phyloP scores from a whole-genome alignment of 2,888 invertebrate genomes.

The Nymphalis polychloros region DNA sequence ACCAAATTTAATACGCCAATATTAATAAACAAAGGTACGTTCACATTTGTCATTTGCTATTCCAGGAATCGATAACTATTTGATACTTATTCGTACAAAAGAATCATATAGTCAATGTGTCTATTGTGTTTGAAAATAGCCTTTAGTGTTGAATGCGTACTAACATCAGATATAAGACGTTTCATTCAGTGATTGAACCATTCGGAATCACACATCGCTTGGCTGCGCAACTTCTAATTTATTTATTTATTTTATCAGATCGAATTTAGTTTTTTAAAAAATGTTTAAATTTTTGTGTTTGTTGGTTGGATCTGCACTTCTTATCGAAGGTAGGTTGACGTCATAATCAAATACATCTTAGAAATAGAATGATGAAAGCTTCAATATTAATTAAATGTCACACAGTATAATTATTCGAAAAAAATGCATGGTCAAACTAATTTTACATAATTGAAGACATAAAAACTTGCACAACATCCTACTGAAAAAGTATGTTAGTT shows the following conservation, averaged over 20 bases:
- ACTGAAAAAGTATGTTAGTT: too few species aligned
- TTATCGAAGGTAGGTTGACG: conserved; percentile 32
- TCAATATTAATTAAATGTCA: too few species aligned
- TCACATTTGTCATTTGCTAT: conserved; percentile 13
- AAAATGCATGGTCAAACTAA: too few species aligned
- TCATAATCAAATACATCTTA: background rate
- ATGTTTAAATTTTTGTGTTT: conserved; percentile 30
- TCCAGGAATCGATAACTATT: conserved; percentile 24
- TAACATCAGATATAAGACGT: conserved; percentile 39
- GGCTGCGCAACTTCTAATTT: conserved; percentile 29
- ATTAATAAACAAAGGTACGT: conserved; percentile 4
- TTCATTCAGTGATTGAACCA: conserved; percentile 26
- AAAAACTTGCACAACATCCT: too few species aligned
- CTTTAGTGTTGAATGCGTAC: conserved; percentile 23
- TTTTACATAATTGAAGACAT: too few species aligned
- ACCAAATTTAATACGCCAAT: background rate
- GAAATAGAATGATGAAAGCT: too few species aligned
- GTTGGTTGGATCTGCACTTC: conserved; percentile 20
- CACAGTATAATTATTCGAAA: too few species aligned
- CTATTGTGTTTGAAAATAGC: conserved; percentile 28
- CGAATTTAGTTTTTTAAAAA: background rate
- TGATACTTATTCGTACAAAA: conserved; percentile 30
- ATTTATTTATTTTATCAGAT: conserved; percentile 11
- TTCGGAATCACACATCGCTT: conserved; percentile 34
- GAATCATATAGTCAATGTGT: conserved; percentile 24